A percentile compares a stretch with the other conserved stretches of the same genome.
phyloP scores from a whole-genome alignment of 2,113 vertebrate species.

The Columba janthina region DNA sequence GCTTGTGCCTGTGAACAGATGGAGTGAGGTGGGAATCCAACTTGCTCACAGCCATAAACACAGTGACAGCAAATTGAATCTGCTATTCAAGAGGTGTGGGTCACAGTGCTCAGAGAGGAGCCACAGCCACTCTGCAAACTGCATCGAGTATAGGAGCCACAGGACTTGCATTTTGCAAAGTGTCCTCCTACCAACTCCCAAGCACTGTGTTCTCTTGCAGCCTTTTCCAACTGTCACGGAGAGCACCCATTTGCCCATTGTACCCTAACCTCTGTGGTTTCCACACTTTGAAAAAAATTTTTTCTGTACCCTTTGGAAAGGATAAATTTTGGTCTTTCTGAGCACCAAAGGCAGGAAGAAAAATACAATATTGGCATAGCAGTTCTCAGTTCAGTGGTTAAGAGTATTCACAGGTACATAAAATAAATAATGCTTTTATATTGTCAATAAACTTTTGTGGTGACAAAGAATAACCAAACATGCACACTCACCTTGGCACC shows the following conservation, averaged over 20 bases:
- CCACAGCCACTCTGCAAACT: not conserved
- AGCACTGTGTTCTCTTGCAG: not conserved
- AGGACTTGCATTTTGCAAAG: not conserved
- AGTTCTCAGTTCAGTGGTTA: not conserved
- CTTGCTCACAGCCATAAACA: constrained; percentile 2
- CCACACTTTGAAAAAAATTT: accelerated
- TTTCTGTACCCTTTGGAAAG: not conserved
- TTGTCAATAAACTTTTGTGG: not conserved
- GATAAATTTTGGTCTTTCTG: not conserved
- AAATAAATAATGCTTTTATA: not conserved
- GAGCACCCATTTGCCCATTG: accelerated
- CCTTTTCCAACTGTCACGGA: not conserved
- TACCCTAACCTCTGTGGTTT: accelerated
- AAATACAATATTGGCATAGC: not conserved
- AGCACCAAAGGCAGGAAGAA: not conserved
- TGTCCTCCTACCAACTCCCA: not conserved
- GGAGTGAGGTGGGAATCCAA: constrained; percentile 28
- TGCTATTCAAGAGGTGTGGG: not conserved
- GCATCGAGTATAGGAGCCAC: not conserved
- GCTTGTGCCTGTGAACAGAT: constrained; percentile 34
- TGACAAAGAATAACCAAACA: not conserved
- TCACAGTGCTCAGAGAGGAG: not conserved
- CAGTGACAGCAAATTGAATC: constrained; percentile 38
- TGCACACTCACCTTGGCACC: not conserved
- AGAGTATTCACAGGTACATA: not conserved